A percentile compares a stretch with the other conserved stretches of the same genome.
Conservation (phyloP, 2,113 vertebrate genomes). For the Sebastes fasciatus region DNA sequence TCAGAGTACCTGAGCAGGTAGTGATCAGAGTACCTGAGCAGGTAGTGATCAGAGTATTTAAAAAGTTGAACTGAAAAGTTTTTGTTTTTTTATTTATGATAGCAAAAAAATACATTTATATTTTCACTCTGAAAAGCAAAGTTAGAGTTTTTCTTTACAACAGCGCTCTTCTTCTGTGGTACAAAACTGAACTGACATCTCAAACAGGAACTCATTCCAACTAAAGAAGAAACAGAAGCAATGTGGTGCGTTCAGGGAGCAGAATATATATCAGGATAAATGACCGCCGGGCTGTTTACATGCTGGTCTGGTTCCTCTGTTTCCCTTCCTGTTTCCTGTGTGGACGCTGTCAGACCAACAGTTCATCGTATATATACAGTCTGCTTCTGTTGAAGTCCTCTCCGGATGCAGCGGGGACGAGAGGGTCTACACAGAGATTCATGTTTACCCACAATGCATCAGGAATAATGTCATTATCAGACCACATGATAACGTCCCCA, state of each 20-base stretch:
- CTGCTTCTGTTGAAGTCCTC: not conserved
- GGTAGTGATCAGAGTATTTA: not conserved
- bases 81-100: conserved; percentile 58
- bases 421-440: not conserved
- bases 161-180: not conserved
- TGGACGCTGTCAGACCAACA: not conserved
- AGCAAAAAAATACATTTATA: conserved; percentile 38
- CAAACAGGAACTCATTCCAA: not conserved
- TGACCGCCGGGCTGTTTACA: not conserved
- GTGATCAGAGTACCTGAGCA: too few relatives aligned
- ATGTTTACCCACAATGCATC: conserved; percentile 29
- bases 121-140: conserved; percentile 22
- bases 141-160: not conserved
- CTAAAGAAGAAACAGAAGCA: not conserved
- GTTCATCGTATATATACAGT: not conserved
- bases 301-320: not conserved
- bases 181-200: not conserved
- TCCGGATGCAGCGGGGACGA: not conserved
- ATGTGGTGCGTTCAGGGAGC: conserved; percentile 44
- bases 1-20: too few relatives aligned
- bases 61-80: conserved; percentile 26
- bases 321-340: not conserved
- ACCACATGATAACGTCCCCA: not conserved
- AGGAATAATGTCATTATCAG: not conserved
- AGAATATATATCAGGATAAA: not conserved